Base-by-base conservation (phyloP, 2,888 invertebrate species). In the Schizotus pectinicornis region DNA sequence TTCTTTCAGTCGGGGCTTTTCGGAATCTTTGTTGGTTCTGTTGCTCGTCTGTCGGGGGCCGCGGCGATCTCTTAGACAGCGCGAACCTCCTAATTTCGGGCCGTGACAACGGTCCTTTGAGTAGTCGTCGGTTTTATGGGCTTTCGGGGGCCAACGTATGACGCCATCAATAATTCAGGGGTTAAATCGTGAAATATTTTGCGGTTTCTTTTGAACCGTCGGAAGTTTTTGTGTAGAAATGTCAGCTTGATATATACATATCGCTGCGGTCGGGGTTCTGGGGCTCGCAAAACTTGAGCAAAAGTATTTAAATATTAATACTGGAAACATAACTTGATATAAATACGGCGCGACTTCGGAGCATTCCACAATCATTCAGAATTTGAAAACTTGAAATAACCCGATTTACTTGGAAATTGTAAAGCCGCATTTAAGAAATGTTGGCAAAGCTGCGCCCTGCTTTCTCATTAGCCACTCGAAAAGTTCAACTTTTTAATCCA, bases 401-500 rank as follows among this genome's bases (percentile, higher is more conserved):
- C 58, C 53, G 56, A 63, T 59, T 63, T 61, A 30, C 48, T 52
- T 49, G 32, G 41, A 50, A 59, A 56, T 61, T 56, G 53, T 53
- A 36, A 48, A 55, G 58, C 49, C 54, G 52, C 55, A 46, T 56
- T 62, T 54, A 56, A 50, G 50, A 46, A 53, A 57, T 45, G 48
- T 49, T 53, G 39, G 54, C 48, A 31, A 55, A 41, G 45, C 48
- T 43, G 34, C 50, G 56, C 39, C 38, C 46, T 50, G 56, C 55
- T 52, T 57, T 53, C 61, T 65, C 61, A 63, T 65, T 65, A 65
- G 63, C 51, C 34, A 39, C 48, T 51, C 49, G 46, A 53, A 35
- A 52, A 63, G 45, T 56, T 47, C 47, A 60, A 67, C 56, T 67
- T 67, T 65, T 61, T 64, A 65, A 67, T 65, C 63, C 49, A 63